phyloP scores from a whole-genome alignment of 2,888 invertebrate genomes.

The Sminthurides aquaticus region DNA sequence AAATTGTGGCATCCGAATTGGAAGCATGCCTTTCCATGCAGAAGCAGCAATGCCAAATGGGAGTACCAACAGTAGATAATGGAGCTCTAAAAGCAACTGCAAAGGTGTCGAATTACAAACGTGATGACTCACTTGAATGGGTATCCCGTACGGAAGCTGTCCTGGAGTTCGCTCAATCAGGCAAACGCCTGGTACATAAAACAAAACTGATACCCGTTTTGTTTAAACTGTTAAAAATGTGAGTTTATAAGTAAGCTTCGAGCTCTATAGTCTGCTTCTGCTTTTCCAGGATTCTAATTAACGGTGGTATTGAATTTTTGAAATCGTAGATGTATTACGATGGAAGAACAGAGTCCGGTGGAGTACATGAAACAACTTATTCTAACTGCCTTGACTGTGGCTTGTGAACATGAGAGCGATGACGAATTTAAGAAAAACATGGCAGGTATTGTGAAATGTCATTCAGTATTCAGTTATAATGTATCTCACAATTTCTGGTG shows the following conservation, averaged over 20 bases:
- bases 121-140: constrained; percentile 65
- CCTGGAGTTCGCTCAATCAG: constrained; percentile 76
- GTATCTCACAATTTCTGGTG: constrained; percentile 3
- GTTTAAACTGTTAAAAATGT: constrained; percentile 68
- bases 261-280: no score
- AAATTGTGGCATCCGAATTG: constrained; percentile 49
- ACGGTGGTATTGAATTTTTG: no score
- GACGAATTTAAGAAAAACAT: constrained; percentile 51
- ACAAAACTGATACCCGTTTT: constrained; percentile 62
- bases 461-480: not conserved
- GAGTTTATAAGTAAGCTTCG: constrained; percentile 32
- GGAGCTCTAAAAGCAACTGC: not conserved
- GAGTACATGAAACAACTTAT: constrained; percentile 86
- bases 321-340: constrained; percentile 64
- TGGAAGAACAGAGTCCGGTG: constrained; percentile 70
- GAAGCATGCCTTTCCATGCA: constrained; percentile 36
- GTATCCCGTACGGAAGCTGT: constrained; percentile 63
- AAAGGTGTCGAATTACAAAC: constrained; percentile 47
- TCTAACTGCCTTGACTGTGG: constrained; percentile 66
- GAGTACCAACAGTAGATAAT: not conserved
- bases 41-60: constrained; percentile 9
- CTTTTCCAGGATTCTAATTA: no score
- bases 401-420: constrained; percentile 53
- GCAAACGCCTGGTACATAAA: constrained; percentile 66
- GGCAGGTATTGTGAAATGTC: constrained; percentile 41